Percentiles rank a stretch among this genome's conserved stretches.
Evolutionary conservation across 1,140 invertebrate genomes (phyloP).

Genomic region (Saccostrea glomerata): DNA sequence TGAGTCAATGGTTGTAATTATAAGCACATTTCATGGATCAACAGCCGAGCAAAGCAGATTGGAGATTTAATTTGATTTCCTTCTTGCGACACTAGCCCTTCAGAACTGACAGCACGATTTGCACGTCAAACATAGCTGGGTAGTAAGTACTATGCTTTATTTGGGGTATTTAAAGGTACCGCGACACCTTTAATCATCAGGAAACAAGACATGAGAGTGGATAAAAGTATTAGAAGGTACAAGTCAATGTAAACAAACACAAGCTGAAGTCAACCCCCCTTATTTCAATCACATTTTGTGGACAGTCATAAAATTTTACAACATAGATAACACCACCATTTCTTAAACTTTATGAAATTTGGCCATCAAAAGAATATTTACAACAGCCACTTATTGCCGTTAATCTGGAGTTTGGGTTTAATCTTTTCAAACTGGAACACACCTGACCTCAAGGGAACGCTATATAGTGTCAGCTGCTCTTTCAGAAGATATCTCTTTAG

Average conservation of each 20-base stretch:
- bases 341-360: conserved; percentile 36
- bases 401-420: conserved; percentile 28
- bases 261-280: conserved; percentile 12
- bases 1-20: conserved; percentile 32
- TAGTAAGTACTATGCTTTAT: conserved; percentile 10
- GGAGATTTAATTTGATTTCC: conserved; percentile 37
- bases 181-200: conserved; percentile 25
- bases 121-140: conserved; percentile 21
- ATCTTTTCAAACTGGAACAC: conserved; percentile 18
- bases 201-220: conserved; percentile 9
- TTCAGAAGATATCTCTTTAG: conserved; percentile 11
- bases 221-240: conserved; percentile 20
- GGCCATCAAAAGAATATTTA: conserved; percentile 31
- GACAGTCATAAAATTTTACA: conserved; percentile 32
- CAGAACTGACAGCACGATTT: conserved; percentile 4
- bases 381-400: background rate
- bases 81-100: conserved; percentile 15
- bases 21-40: conserved; percentile 34
- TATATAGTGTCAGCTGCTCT: background rate
- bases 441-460: conserved; percentile 19
- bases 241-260: conserved; percentile 31
- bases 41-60: conserved; percentile 17
- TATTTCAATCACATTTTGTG: conserved; percentile 12
- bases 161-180: conserved; percentile 22
- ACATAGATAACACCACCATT: conserved; percentile 25